Percentiles rank a stretch among this genome's conserved stretches.
Conservation (phyloP, 2,797 vertebrate species). For the Coilia nasus region DNA sequence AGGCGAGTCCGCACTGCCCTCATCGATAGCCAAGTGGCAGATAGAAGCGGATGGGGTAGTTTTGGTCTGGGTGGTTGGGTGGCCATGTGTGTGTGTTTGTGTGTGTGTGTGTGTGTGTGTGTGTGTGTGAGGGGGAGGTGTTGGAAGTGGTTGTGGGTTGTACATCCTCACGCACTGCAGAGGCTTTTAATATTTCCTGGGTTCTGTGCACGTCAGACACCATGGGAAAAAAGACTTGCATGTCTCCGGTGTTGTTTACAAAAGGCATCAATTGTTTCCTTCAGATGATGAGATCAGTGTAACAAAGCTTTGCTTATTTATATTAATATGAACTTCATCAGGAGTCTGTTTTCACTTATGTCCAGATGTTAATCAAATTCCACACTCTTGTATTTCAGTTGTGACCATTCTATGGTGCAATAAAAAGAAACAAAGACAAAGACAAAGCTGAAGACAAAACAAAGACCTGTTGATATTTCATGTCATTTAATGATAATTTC, state of each 20-base stretch:
- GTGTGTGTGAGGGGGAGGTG: slow-evolving; percentile 42
- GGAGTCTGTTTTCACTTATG: neutral
- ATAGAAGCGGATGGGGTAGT: slow-evolving; percentile 56
- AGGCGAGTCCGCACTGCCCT: slow-evolving; percentile 89
- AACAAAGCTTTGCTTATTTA: neutral
- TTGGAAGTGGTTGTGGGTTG: slow-evolving; percentile 66
- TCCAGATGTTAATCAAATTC: neutral
- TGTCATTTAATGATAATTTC: slow-evolving; percentile 15
- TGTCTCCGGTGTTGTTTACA: slow-evolving; percentile 40
- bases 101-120: no score
- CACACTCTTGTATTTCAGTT: neutral
- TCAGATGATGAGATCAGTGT: slow-evolving; percentile 6
- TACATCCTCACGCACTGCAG: slow-evolving; percentile 34
- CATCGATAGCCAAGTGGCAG: slow-evolving; percentile 87
- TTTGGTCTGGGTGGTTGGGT: neutral
- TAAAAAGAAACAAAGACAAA: neutral
- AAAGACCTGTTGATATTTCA: neutral
- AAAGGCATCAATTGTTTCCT: neutral
- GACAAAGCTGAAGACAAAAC: neutral
- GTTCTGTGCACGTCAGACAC: neutral
- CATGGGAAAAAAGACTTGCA: neutral
- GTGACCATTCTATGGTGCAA: neutral
- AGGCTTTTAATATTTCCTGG: neutral
- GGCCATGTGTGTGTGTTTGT: no score
- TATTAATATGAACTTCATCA: neutral